Base-by-base conservation (phyloP, 2,888 invertebrate species). In the Xestia xanthographa region DNA sequence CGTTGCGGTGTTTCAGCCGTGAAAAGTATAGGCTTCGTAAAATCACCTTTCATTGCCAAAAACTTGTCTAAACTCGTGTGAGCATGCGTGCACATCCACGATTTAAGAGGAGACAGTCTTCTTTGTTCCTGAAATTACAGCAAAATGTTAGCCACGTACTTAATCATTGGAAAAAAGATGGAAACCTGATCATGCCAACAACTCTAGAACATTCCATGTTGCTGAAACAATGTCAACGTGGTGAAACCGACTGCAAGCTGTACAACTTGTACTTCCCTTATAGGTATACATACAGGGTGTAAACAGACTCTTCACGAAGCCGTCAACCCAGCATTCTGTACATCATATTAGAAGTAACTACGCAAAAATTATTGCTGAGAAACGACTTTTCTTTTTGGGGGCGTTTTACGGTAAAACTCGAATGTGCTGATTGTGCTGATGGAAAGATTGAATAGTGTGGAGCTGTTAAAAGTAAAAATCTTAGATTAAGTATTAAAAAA, bases 41-140 rank as follows among this genome's bases (percentile, higher is more conserved):
- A 96, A 83, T 96, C 95, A 56, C 96, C 94, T 69, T 97, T 97
- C 92, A 98, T 97, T 85, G 98, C 97, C 79, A 98, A 97, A 93
- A 98, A 99, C 94, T 98, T 99, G 38, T 98, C 97, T 86, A 99
- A 96, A 88, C 99, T 99, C 29, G 98, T 97, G 80, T 97, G 97
- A 0, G 98, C 99, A 93, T 99, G 99, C 48, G 98, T 98, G 90
- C 98, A 98, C 12, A 99, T 95, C 99, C 99, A 99, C 0, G 99
- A 98, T 91, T 98, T 97, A 79, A 99, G 94, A 0, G 99, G 99
- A 1, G 99, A 99, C 86, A 98, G 97, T 90, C 98, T 97, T 85
- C 98, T 97, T 92, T 98, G 98, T 75, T 97, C 97, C 97, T 98
- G 41, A 63, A 63, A 63, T n/a, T 17, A 26, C 2, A 34, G 20